These are phyloP conservation scores for Machimus rusticus DNA, from an alignment of 2,888 invertebrate species.

Conservation along the genomic window DNA sequence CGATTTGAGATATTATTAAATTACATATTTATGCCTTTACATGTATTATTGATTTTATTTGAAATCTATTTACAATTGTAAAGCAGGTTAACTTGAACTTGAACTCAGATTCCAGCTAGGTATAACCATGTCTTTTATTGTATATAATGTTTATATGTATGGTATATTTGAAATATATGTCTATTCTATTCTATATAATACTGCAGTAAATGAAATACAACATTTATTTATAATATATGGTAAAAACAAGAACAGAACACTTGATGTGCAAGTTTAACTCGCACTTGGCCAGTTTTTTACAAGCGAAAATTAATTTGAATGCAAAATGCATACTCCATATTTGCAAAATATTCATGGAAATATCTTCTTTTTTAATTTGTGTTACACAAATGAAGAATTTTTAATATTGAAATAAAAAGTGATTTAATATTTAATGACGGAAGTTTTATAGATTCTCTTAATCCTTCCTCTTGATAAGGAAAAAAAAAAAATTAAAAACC, in stretches of 20 bases:
- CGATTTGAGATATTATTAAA: background rate
- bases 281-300: too few relatives aligned
- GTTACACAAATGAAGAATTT: background rate
- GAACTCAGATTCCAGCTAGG: too few relatives aligned
- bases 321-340: background rate
- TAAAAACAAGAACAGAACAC: too few relatives aligned
- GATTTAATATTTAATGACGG: background rate
- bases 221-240: too few relatives aligned
- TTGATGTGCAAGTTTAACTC: too few relatives aligned
- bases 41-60: background rate
- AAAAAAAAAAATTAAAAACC: background rate
- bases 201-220: too few relatives aligned
- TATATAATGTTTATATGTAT: too few relatives aligned
- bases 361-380: background rate
- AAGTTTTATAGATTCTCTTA: background rate
- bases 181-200: too few relatives aligned
- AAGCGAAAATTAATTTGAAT: background rate
- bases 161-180: too few relatives aligned
- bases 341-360: background rate
- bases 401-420: background rate
- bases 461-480: background rate
- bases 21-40: background rate
- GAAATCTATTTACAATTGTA: background rate
- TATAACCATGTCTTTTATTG: too few relatives aligned
- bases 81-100: too few relatives aligned